Percentiles rank a stretch among this genome's conserved stretches.
Evolutionary conservation across 2,888 invertebrate genomes (phyloP).

Genomic region (Tenthredo livida): DNA sequence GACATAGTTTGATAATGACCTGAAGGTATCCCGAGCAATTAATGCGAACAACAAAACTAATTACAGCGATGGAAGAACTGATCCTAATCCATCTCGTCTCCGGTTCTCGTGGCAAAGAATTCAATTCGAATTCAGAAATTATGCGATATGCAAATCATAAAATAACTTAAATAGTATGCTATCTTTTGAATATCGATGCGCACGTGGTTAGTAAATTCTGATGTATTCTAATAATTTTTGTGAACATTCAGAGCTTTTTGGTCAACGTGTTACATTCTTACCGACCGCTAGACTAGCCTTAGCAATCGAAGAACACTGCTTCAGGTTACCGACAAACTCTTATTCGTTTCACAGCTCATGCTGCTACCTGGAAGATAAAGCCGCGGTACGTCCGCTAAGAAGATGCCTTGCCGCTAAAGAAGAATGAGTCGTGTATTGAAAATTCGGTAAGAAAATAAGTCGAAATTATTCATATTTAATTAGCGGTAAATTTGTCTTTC

Average conservation of each 20-base stretch:
- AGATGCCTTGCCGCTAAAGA: slow-evolving; percentile 1
- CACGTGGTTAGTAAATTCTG: background rate
- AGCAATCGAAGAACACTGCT: background rate
- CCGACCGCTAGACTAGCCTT: slow-evolving; percentile 1
- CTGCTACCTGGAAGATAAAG: slow-evolving; percentile 13
- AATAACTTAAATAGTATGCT: background rate
- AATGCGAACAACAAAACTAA: slow-evolving; percentile 1
- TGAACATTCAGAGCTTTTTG: slow-evolving; percentile 2
- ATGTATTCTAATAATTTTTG: background rate
- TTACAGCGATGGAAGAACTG: background rate
- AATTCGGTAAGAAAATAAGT: background rate
- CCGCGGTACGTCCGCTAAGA: background rate
- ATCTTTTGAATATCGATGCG: background rate
- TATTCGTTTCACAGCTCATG: background rate
- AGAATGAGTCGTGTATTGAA: background rate
- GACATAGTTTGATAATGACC: background rate
- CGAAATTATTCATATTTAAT: background rate
- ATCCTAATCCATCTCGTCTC: background rate
- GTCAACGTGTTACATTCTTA: background rate
- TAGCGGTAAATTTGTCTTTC: background rate
- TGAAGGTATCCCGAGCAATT: background rate
- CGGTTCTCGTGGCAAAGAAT: background rate
- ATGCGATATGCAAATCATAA: slow-evolving; percentile 5
- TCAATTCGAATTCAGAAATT: background rate
- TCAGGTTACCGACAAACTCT: slow-evolving; percentile 23